Evolutionary conservation across 2,113 vertebrate genomes (phyloP).

Genomic region (Ochotona princeps): DNA sequence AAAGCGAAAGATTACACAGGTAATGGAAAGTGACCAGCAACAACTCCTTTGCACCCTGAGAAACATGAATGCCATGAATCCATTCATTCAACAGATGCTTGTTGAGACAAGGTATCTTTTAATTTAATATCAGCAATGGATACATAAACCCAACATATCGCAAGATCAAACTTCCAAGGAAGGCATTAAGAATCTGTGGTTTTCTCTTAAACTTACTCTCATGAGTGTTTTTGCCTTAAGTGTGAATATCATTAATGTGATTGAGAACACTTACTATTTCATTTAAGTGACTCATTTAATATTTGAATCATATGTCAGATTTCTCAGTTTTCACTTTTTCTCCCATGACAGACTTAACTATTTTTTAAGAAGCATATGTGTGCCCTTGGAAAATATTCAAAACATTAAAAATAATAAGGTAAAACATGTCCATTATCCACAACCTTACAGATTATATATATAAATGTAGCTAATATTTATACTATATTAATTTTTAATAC

Average conservation of each 20-base stretch:
- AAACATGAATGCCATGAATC: too few relatives aligned
- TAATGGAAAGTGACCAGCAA: background rate
- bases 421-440: background rate
- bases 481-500: background rate
- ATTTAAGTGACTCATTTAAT: slow-evolving; percentile 3
- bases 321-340: slow-evolving; percentile 40
- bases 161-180: background rate
- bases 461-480: slow-evolving; percentile 26
- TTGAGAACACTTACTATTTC: background rate
- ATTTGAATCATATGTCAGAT: background rate
- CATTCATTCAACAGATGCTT: background rate
- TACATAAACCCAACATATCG: background rate
- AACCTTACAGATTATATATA: background rate
- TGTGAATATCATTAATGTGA: slow-evolving; percentile 4
- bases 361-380: background rate
- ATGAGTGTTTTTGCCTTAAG: background rate
- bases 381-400: slow-evolving; percentile 3
- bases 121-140: background rate
- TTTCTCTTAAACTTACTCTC: background rate
- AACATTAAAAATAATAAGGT: background rate
- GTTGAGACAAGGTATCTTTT: background rate
- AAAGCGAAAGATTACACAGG: background rate
- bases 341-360: background rate
- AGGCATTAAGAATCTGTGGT: background rate
- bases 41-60: background rate